phyloP scores from a whole-genome alignment of 2,113 vertebrate genomes.

The Daboia siamensis region DNA sequence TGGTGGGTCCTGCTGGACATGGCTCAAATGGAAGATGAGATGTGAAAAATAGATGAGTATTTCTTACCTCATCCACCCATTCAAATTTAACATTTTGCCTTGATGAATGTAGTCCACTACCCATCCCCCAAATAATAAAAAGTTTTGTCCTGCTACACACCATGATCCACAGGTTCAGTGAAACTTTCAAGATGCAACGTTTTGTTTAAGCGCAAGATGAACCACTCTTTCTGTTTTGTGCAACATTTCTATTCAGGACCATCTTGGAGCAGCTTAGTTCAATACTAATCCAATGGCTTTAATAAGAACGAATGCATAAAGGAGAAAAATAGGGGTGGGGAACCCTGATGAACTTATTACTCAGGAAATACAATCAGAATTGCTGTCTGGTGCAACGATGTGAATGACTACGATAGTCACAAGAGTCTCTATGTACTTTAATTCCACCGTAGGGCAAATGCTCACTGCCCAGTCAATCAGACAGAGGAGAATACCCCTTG shows the following conservation, averaged over 20 bases:
- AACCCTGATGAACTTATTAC: neutral
- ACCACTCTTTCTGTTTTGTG: neutral
- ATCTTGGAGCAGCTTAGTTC: neutral
- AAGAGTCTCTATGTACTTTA: neutral
- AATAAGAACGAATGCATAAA: neutral
- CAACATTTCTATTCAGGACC: neutral
- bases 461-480: neutral
- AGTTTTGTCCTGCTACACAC: neutral
- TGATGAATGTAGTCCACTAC: neutral
- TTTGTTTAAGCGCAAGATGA: neutral
- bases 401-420: neutral
- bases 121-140: neutral
- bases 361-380: neutral
- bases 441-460: neutral
- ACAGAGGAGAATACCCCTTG: neutral
- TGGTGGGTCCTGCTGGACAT: neutral
- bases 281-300: neutral
- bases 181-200: neutral
- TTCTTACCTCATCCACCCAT: neutral
- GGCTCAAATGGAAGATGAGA: neutral
- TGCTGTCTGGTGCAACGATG: neutral
- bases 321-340: neutral
- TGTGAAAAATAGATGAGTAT: neutral
- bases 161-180: neutral
- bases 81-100: neutral